Evolutionary conservation across 2,888 invertebrate species (phyloP).

Genomic region (Orthonychiurus folsomi): DNA sequence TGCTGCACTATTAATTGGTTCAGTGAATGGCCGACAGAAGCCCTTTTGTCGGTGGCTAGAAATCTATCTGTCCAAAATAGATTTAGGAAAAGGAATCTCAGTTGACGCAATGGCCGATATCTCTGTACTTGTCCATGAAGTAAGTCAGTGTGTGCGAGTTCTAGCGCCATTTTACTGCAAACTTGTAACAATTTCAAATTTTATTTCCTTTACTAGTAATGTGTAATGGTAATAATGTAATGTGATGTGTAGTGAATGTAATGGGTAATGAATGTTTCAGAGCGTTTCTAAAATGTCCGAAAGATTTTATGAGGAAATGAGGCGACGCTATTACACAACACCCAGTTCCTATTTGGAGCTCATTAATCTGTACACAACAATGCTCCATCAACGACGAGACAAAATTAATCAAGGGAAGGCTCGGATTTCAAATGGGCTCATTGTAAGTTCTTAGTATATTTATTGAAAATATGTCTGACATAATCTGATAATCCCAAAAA

Average conservation of each 20-base stretch:
- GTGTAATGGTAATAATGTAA: no score
- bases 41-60: slow-evolving; percentile 69
- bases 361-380: slow-evolving; percentile 63
- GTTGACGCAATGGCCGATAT: slow-evolving; percentile 52
- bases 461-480: no score
- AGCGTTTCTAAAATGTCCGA: slow-evolving; percentile 71
- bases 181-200: slow-evolving; percentile 3
- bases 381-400: slow-evolving; percentile 60
- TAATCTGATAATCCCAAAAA: background rate
- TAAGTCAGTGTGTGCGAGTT: slow-evolving; percentile 40
- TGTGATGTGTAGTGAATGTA: no score
- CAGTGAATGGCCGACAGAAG: slow-evolving; percentile 82
- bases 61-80: slow-evolving; percentile 57
- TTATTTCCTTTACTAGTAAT: no score
- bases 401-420: slow-evolving; percentile 57
- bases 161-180: background rate
- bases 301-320: slow-evolving; percentile 68
- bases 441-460: slow-evolving; percentile 44
- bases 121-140: slow-evolving; percentile 64
- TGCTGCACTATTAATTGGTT: slow-evolving; percentile 95
- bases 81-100: slow-evolving; percentile 49
- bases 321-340: slow-evolving; percentile 78
- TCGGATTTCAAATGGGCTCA: slow-evolving; percentile 65
- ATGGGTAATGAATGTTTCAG: no score
- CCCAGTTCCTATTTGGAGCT: slow-evolving; percentile 84